Percentiles rank a stretch among this genome's conserved stretches.
Evolutionary conservation across 2,888 invertebrate species (phyloP).

Genomic region (Hemistola chrysoprasaria): DNA sequence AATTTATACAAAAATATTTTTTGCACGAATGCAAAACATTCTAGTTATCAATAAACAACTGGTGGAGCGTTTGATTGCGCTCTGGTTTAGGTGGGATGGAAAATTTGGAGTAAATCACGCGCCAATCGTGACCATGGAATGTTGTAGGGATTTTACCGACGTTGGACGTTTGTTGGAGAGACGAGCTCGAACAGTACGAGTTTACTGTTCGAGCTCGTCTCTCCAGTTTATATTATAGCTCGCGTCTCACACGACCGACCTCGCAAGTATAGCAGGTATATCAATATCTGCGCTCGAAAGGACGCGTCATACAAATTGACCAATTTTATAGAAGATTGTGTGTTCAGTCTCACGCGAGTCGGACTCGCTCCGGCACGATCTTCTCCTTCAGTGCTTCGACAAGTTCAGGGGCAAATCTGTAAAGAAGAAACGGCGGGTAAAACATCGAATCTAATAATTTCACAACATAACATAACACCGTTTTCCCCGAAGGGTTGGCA

Average conservation of each 20-base stretch:
- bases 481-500: no score
- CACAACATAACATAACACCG: no score
- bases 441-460: no score
- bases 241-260: no score
- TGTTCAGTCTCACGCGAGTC: conserved; percentile 56
- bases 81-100: conserved; percentile 71
- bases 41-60: conserved; percentile 50
- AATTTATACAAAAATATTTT: conserved; percentile 75
- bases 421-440: no score
- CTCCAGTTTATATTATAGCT: conserved; percentile 18
- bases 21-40: conserved; percentile 54
- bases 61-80: conserved; percentile 48
- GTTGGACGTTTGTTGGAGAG: no score
- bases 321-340: conserved; percentile 46
- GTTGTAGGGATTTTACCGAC: conserved; percentile 55
- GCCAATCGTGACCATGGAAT: conserved; percentile 72
- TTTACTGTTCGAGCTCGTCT: conserved; percentile 42
- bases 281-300: conserved; percentile 10
- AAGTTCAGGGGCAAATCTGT: conserved; percentile 94
- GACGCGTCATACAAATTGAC: conserved; percentile 32
- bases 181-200: no score
- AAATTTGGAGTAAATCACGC: conserved; percentile 62
- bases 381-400: conserved; percentile 87
- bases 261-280: no score
- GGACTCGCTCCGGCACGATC: conserved; percentile 47